Conservation (phyloP, 1,140 invertebrate species). For the Armadillidium nasatum region DNA sequence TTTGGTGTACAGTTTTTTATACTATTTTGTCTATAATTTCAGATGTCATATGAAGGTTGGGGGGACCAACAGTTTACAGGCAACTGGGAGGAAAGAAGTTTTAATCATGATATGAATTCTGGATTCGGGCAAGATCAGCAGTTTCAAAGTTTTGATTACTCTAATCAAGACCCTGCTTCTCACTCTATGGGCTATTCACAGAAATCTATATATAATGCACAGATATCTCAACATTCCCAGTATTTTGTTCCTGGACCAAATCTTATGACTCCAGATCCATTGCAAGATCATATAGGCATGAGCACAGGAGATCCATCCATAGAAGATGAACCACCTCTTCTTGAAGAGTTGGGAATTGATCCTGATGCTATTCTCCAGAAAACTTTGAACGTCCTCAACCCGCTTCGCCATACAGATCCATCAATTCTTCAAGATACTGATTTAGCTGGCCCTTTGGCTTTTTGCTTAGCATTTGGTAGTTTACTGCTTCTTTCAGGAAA, state of each 20-base stretch:
- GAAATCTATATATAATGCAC: not conserved
- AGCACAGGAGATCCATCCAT: constrained; percentile 32
- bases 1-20: no score
- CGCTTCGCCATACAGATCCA: constrained; percentile 72
- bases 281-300: not conserved
- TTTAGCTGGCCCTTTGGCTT: constrained; percentile 87
- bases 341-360: constrained; percentile 90
- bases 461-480: constrained; percentile 82
- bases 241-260: constrained; percentile 34
- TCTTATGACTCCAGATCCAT: constrained; percentile 7
- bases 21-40: not conserved
- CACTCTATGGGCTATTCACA: not conserved
- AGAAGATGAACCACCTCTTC: constrained; percentile 71
- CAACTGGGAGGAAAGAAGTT: not conserved
- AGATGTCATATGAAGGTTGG: not conserved
- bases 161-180: not conserved
- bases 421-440: constrained; percentile 81
- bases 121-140: constrained; percentile 43
- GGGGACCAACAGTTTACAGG: not conserved
- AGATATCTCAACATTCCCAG: constrained; percentile 30
- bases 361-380: constrained; percentile 87
- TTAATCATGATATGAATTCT: not conserved
- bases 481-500: constrained; percentile 64
- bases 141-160: constrained; percentile 43
- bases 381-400: constrained; percentile 82